phyloP scores from a whole-genome alignment of 2,888 invertebrate species.

The Zygogramma bicolorata region DNA sequence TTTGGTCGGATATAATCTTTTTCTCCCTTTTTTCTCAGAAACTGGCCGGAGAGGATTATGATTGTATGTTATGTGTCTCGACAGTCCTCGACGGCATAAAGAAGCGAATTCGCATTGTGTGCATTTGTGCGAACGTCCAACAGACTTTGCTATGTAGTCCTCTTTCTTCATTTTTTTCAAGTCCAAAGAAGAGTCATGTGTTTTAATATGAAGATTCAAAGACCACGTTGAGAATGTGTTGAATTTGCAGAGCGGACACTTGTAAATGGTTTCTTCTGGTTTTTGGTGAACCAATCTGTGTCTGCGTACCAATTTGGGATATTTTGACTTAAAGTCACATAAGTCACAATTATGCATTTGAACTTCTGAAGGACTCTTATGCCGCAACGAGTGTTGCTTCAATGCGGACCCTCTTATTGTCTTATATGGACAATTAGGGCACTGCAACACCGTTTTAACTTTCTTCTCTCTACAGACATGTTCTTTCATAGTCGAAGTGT shows the following conservation, averaged over 20 bases:
- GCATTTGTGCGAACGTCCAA: neutral
- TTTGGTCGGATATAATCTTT: neutral
- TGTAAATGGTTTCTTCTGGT: neutral
- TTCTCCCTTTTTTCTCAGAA: neutral
- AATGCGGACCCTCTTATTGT: neutral
- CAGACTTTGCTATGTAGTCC: neutral
- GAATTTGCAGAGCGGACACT: neutral
- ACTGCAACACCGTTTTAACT: neutral
- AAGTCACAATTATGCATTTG: neutral
- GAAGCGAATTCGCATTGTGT: neutral
- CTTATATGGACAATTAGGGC: neutral
- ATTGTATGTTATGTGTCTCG: neutral
- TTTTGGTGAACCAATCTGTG: neutral
- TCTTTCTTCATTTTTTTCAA: neutral
- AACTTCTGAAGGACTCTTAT: neutral
- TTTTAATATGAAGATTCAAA: neutral
- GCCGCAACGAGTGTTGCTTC: neutral
- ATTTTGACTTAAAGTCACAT: neutral
- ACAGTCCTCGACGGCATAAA: neutral
- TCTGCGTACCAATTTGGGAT: neutral
- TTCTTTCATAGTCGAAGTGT: neutral
- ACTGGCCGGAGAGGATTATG: neutral
- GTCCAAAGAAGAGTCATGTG: neutral
- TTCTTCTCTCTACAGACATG: conserved; percentile 12
- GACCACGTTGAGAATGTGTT: neutral